Conservation (phyloP, 2,113 vertebrate genomes). For the Lamprologus sp. region DNA sequence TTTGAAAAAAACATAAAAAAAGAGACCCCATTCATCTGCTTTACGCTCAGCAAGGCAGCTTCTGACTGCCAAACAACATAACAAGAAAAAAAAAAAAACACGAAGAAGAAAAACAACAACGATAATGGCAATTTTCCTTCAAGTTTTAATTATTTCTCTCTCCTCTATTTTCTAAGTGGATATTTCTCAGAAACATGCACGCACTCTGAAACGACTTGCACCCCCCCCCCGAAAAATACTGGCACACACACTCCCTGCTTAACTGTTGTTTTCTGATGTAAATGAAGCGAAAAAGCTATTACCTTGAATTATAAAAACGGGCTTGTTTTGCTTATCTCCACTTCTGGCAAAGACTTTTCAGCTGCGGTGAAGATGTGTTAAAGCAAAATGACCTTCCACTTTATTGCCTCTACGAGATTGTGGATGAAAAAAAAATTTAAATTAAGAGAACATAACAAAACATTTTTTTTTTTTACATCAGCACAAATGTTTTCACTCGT, state of each 20-base stretch:
- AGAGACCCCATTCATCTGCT: neutral
- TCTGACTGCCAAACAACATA: conserved; percentile 31
- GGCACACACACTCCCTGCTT: neutral
- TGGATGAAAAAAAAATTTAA: neutral
- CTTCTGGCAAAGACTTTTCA: neutral
- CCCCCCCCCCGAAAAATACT: neutral
- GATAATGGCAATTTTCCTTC: conserved; percentile 36
- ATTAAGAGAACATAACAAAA: neutral
- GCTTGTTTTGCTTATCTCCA: conserved; percentile 26
- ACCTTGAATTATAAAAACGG: conserved; percentile 41
- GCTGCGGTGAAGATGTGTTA: neutral
- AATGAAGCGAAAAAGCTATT: conserved; percentile 40
- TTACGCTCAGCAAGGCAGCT: neutral
- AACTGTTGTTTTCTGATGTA: conserved; percentile 15
- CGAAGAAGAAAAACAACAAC: conserved; percentile 6
- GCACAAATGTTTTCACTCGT: neutral
- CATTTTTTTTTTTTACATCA: neutral
- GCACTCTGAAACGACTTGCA: neutral
- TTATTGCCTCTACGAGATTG: neutral
- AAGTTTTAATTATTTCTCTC: conserved; percentile 40
- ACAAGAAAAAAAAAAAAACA: neutral
- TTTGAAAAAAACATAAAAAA: conserved; percentile 23
- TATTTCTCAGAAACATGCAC: neutral
- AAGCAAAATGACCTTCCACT: conserved; percentile 1
- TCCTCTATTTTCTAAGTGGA: neutral